phyloP scores from a whole-genome alignment of 2,888 invertebrate genomes.

The Habrosyne pyritoides region DNA sequence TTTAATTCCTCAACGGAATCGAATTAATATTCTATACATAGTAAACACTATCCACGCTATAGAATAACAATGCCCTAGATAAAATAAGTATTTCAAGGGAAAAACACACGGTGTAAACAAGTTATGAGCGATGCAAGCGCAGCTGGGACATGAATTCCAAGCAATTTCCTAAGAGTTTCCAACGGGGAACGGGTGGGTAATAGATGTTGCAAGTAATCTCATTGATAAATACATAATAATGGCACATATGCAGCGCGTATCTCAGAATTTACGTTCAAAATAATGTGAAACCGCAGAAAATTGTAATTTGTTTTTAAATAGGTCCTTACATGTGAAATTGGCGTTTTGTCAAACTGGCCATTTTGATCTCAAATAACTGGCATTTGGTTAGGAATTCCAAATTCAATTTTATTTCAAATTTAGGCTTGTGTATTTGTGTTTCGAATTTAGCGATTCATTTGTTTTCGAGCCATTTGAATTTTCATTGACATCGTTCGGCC shows the following conservation, averaged over 20 bases:
- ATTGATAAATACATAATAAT: conserved; percentile 30
- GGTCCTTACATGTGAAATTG: no score
- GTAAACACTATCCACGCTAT: not conserved
- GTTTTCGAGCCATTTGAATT: no score
- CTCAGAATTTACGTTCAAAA: not conserved
- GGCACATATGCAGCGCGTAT: not conserved
- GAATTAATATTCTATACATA: not conserved
- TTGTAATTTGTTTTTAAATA: no score
- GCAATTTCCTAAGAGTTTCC: conserved; percentile 47
- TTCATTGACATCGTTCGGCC: no score
- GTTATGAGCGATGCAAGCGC: conserved; percentile 38
- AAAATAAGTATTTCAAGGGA: conserved; percentile 13
- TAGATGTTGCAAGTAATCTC: conserved; percentile 38
- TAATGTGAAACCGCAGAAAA: no score
- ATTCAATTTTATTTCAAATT: no score
- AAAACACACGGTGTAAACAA: conserved; percentile 25
- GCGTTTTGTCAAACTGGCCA: no score
- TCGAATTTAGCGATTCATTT: no score
- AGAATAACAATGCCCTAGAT: not conserved
- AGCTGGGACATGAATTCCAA: conserved; percentile 45
- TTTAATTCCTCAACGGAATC: not conserved
- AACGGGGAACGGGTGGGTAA: conserved; percentile 21
- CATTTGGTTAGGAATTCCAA: no score
- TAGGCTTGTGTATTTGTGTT: no score
- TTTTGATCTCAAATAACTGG: no score